Evolutionary conservation across 2,888 invertebrate species (phyloP), one percentile per base, ranked within the genome.

Genomic region (Coleophora flavipennella): DNA sequence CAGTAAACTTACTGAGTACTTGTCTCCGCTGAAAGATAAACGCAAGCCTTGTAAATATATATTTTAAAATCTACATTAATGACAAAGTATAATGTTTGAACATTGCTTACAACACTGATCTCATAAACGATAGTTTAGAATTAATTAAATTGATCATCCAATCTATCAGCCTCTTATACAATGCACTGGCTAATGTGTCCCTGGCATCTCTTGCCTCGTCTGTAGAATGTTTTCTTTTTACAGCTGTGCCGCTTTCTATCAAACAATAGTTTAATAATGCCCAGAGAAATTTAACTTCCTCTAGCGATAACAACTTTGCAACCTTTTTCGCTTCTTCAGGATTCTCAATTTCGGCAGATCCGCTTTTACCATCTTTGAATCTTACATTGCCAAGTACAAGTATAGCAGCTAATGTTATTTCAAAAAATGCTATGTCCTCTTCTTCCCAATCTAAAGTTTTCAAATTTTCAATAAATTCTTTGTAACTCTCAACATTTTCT

Each of bases 101-200:
- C 31, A 29, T 13, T 52, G 89, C 94, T 90, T 86, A 95, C 95
- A 94, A 95, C 45, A 95, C 91, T n/a, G 92, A 89, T 66, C 94
- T 86, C 55, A 93, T 91, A 51, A 93, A 90, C 8, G 93, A 90
- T 50, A 97, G 86, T 58, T 94, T 94, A 43, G 90, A 88, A 68
- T 97, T 97, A 43, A 96, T 91, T 44, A 90, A 86, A 66, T 93
- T 94, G 35, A 96, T 89, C 57, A 96, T 88, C 91, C 95, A 97
- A 75, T 96, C 96, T 46, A 96, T 91, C 27, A 97, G 69, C 48
- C 96, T 87, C 35, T 90, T 89, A 65, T 96, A 97, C 20, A 95
- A 75, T 9, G 93, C 92, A 60, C 93, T 92, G 4, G 95, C 93
- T 45, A 97, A 86, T 7, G 93, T 93, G 70, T 96, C 94, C 41